Evolutionary conservation across 2,888 invertebrate genomes (phyloP).

Genomic region (Leuctra nigra): DNA sequence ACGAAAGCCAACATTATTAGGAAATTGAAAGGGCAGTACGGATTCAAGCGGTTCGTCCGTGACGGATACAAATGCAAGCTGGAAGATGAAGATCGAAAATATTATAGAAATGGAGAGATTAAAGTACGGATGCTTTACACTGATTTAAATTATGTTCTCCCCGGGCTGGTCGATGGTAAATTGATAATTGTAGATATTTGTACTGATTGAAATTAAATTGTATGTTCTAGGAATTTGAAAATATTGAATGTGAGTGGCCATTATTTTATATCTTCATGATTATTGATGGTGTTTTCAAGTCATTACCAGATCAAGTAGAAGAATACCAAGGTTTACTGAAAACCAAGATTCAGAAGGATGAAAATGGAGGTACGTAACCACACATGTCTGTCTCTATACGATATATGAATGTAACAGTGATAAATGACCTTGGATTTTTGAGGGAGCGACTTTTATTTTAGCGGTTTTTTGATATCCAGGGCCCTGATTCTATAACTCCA

Average conservation of each 20-base stretch:
- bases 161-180: neutral
- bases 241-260: constrained; percentile 97
- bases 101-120: constrained; percentile 86
- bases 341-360: constrained; percentile 71
- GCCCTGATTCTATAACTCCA: no score
- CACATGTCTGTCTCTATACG: no score
- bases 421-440: no score
- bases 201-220: constrained; percentile 17
- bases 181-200: neutral
- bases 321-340: constrained; percentile 84
- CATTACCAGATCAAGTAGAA: constrained; percentile 82
- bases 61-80: constrained; percentile 89
- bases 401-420: no score
- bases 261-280: constrained; percentile 93
- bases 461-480: no score
- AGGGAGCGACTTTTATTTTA: no score
- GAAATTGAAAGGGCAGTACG: constrained; percentile 80
- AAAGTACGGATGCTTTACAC: constrained; percentile 46
- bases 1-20: constrained; percentile 80
- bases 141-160: constrained; percentile 2
- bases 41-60: constrained; percentile 88
- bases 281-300: constrained; percentile 89
- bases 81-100: constrained; percentile 68
- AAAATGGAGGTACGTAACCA: constrained; percentile 68
- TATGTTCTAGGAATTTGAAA: constrained; percentile 71